phyloP scores from a whole-genome alignment of 2,113 vertebrate genomes.

The Aleadryas rufinucha region DNA sequence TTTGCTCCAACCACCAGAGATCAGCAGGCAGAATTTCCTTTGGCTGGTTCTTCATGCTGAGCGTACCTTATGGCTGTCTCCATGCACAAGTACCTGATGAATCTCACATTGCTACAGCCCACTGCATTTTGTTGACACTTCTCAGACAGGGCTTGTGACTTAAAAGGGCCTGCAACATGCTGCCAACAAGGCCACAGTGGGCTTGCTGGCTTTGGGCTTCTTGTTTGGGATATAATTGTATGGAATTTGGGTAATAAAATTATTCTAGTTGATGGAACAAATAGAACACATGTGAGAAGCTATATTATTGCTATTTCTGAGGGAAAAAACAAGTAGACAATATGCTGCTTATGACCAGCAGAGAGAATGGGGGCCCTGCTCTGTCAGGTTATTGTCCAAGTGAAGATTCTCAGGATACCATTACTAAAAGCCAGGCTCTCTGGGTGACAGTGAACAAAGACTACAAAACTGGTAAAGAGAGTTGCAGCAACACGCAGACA shows the following conservation, averaged over 20 bases:
- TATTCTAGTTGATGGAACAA: neutral
- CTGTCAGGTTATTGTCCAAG: neutral
- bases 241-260: neutral
- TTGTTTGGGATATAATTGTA: neutral
- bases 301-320: neutral
- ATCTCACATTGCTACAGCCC: neutral
- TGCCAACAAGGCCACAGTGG: neutral
- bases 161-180: neutral
- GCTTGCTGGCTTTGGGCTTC: neutral
- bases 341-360: neutral
- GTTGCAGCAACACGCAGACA: neutral
- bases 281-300: neutral
- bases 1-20: neutral
- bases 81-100: neutral
- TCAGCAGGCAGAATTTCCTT: neutral
- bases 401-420: neutral
- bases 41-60: neutral
- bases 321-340: neutral
- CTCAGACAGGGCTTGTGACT: neutral
- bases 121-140: neutral
- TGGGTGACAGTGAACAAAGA: neutral
- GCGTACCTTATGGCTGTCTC: neutral
- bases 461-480: neutral
- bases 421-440: neutral
- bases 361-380: neutral